These are phyloP conservation scores for Osmoderma eremita DNA, from an alignment of 2,888 invertebrate genomes.

Conservation along the genomic window DNA sequence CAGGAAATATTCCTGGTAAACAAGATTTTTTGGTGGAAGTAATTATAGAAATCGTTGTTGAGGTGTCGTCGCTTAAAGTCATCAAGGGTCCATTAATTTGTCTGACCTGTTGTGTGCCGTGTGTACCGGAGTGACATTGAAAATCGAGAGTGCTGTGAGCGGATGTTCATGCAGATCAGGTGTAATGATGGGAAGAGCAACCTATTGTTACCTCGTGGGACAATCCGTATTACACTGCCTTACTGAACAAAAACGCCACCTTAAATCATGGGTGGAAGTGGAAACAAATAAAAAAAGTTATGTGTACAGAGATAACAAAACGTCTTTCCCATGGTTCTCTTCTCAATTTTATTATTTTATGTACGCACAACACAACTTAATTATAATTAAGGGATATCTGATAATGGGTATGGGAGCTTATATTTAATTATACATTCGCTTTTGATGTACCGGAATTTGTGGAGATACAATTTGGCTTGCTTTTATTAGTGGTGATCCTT, in stretches of 20 bases:
- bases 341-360: constrained; percentile 58
- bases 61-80: constrained; percentile 38
- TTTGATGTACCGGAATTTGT: too few relatives aligned
- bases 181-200: constrained; percentile 64
- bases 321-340: constrained; percentile 56
- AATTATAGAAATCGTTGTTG: constrained; percentile 42
- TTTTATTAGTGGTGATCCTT: too few relatives aligned
- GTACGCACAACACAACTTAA: constrained; percentile 50
- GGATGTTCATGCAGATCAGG: constrained; percentile 65
- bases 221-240: constrained; percentile 63
- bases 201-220: constrained; percentile 63
- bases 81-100: constrained; percentile 53
- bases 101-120: constrained; percentile 46
- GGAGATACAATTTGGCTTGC: too few relatives aligned
- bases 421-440: constrained; percentile 52
- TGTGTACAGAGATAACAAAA: constrained; percentile 43
- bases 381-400: constrained; percentile 61
- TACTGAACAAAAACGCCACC: constrained; percentile 62
- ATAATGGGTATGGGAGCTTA: constrained; percentile 58
- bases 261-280: constrained; percentile 56
- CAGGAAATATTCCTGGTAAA: background rate
- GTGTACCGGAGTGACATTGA: constrained; percentile 60
- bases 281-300: constrained; percentile 46
- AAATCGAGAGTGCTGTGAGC: constrained; percentile 63
- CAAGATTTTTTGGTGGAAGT: constrained; percentile 34